These are phyloP conservation scores for Mus spretus DNA, from an alignment of 2,797 vertebrate species.

Conservation along the genomic window DNA sequence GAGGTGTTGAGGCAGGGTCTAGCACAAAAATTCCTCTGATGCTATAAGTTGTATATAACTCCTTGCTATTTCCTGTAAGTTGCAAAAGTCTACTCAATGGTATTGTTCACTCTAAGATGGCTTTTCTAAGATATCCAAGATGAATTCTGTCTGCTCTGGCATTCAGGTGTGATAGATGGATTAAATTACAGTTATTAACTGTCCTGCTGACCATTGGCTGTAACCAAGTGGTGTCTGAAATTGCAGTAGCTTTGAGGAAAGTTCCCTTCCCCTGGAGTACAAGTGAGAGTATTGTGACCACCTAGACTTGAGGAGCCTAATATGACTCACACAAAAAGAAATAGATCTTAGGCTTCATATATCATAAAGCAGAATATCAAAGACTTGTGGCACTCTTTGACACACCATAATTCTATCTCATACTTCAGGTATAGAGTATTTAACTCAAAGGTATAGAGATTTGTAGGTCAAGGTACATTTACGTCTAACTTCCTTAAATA, in stretches of 20 bases:
- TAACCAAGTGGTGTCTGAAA: neutral
- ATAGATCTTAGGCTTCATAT: neutral
- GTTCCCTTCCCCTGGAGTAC: neutral
- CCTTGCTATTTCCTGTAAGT: neutral
- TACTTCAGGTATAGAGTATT: neutral
- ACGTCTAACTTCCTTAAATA: neutral
- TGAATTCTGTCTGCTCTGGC: neutral
- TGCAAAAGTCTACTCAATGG: neutral
- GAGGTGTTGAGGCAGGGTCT: neutral
- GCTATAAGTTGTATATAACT: too few species aligned
- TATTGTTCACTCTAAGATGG: neutral
- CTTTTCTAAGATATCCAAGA: neutral
- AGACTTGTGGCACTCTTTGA: neutral
- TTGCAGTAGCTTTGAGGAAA: neutral
- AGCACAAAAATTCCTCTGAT: neutral
- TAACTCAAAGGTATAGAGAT: neutral
- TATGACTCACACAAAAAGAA: neutral
- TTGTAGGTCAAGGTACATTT: neutral
- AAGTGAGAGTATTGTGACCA: neutral
- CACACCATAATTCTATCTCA: too few species aligned
- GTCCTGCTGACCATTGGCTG: neutral
- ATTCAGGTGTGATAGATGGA: neutral
- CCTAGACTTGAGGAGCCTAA: neutral
- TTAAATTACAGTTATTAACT: neutral
- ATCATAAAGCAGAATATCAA: neutral